Percentiles rank a stretch among this genome's conserved stretches.
phyloP scores from a whole-genome alignment of 2,113 vertebrate genomes.

The Gymnorhina tibicen region DNA sequence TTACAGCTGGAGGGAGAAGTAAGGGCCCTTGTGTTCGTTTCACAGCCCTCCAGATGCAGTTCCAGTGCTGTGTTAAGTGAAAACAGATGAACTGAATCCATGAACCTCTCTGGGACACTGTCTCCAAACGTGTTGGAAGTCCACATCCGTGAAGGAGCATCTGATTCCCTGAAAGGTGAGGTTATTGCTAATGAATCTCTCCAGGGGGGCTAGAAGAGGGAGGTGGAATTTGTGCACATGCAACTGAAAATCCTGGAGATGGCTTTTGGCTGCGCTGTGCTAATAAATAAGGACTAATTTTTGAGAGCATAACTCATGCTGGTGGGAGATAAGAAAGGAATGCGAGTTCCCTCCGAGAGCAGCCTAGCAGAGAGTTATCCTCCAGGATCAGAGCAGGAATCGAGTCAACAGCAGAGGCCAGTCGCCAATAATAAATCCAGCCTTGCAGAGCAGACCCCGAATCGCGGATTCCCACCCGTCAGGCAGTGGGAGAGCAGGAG shows the following conservation, averaged over 20 bases:
- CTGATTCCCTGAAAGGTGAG: conserved; percentile 29
- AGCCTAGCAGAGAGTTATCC: conserved; percentile 66
- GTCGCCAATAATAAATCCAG: conserved; percentile 42
- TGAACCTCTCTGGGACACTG: not conserved
- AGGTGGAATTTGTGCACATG: conserved; percentile 61
- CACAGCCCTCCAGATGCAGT: not conserved
- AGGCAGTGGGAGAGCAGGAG: not conserved
- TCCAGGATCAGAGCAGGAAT: conserved; percentile 67
- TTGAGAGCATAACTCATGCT: conserved; percentile 66
- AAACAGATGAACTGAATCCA: not conserved
- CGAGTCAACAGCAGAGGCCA: conserved; percentile 60
- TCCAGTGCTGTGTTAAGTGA: not conserved
- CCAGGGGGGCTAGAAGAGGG: conserved; percentile 48
- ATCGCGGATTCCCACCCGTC: not conserved
- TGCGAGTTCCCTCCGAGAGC: conserved; percentile 65
- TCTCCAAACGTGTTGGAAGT: conserved; percentile 42
- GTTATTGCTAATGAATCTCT: conserved; percentile 50
- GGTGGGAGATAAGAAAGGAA: conserved; percentile 78
- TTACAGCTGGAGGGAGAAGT: not conserved
- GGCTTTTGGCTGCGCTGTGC: conserved; percentile 63
- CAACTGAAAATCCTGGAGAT: conserved; percentile 60
- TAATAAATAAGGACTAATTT: conserved; percentile 69
- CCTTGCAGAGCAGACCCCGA: not conserved
- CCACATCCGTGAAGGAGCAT: conserved; percentile 18
- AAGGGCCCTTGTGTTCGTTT: not conserved